Evolutionary conservation across 2,888 invertebrate genomes (phyloP), one percentile per base, ranked within the genome.

Genomic region (Scaptomyza polygonia): DNA sequence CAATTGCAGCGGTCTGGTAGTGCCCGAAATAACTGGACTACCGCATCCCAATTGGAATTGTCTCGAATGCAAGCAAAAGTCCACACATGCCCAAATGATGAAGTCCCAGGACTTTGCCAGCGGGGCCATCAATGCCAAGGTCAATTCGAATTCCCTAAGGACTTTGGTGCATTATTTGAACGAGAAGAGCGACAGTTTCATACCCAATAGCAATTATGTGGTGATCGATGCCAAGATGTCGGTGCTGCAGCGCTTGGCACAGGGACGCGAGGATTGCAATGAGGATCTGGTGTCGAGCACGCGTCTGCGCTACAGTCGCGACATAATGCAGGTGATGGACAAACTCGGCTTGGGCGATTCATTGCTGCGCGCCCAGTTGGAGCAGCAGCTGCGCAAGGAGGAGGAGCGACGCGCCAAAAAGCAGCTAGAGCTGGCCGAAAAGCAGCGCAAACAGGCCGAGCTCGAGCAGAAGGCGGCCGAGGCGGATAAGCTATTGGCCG

Each of bases 41-140:
- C 92, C 93, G 61, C 90, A 91, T 8, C 93, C 95, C 0, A 89
- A 92, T 2, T 96, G 95, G 95, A 93, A 93, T 73, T 96, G 96
- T 87, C 92, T 94, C 77, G 93, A 92, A 77, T 96, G 96, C 89
- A 93, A 89, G 49, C 86, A 90, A 49, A 89, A 90, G 44, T 90
- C 91, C 0, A 79, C 88, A 39, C 88, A 90, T 53, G 85, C 85
- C 8, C 90, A 91, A 77, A 90, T 91, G 88, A 75, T 81, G 27
- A 92, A 91, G 65, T 83, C 89, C 3, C 91, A 91, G 77, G 90
- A 91, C 59, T 89, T 91, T 29, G 90, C 90, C 29, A 78, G 87
- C 4, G 90, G 90, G 2, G 87, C 90, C n/a, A 87, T 92, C n/a
- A 91, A 90, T 55, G 89, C 91, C 36, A 92, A 91, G 79, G 76